Evolutionary conservation across 2,797 vertebrate genomes (phyloP), one percentile per base, ranked within the genome.

Genomic region (Miichthys miiuy): DNA sequence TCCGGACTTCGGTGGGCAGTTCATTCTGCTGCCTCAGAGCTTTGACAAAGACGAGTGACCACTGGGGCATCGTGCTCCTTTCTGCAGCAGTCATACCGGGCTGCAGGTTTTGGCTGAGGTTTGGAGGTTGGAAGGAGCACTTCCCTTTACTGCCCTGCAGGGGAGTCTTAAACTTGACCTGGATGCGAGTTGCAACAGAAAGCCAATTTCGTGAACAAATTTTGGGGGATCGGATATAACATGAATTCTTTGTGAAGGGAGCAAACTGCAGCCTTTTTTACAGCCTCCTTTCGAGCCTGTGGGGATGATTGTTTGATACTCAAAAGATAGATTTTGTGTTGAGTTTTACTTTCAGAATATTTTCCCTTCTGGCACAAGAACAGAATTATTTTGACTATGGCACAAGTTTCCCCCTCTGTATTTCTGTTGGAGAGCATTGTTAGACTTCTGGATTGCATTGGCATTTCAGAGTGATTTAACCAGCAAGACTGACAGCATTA

Each of bases 391-490:
- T 79, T 73, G 68, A 79, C 77, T 57, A 38, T 71, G 71, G 57
- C 30, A 27, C 66, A 74, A 52, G 51, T 68, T 66, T 65, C 46
- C 54, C 70, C 55, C 69, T 68, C 72, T 73, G 3, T 72, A 42
- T 71, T 79, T 84, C 65, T 71, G 57, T 57, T 63, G 75, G 64
- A 71, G 74, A 76, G 68, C 63, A 56, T 69, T 65, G 77, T 87
- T 50, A 55, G 72, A 81, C 55, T 65, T 63, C 34, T 68, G 76
- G 42, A 85, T 89, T 87, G 63, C 70, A 69, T 51, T 80, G 86
- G 81, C 83, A 91, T 90, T 91, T 89, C 67, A 87, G 60, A 82
- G 72, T 78, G 82, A 89, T 90, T 93, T 88, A 86, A 85, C 21
- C 47, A 71, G 65, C 8, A 18, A 84, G 86, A 93, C 80, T 89